Base-by-base conservation (phyloP, 2,797 vertebrate genomes). In the Anolis apletophallus region DNA sequence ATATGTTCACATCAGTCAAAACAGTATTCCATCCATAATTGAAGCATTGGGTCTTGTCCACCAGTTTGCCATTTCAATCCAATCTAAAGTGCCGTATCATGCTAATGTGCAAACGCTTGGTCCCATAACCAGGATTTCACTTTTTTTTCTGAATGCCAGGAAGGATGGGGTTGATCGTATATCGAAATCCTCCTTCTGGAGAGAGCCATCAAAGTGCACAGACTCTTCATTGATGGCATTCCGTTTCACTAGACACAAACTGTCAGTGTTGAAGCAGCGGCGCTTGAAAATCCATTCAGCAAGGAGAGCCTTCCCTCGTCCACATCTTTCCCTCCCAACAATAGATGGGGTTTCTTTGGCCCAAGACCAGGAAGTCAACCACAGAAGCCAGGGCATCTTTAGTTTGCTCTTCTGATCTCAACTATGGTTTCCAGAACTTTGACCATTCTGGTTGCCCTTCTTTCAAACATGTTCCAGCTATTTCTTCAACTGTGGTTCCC, bases 231-330 rank as follows among this genome's bases (percentile, higher is more conserved):
- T 87, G 71, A 86, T 17, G 74, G 68, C 84, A 84, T 89, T 94
- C 87, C 68, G 67, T 76, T 85, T 90, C 83, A 80, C 19, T 23
- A 57, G 0, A 68, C 75, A 90, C 71, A 81, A 50, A 11, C 85
- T 9, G 54, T 23, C 78, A 76, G 59, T 61, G 86, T 90, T 88
- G 84, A 83, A 90, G 69, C 83, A 88, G 78, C 84, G 85, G 87
- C 80, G 83, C 90, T 84, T 89, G 91, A 88, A 84, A 68, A 92
- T 84, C 81, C 73, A 57, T 54, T 91, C 76, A 89, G 46, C 79
- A 91, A 89, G 23, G 19, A 89, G 86, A 78, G 92, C 86, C 82
- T 80, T 52, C 26, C 89, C 32, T 81, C 19, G 10, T 34, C 79
- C 54, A 21, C 71, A 54, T 93, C 85, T 87, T 90, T 91, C 88